These are phyloP conservation scores for Sisor rabdophorus DNA, from an alignment of 2,113 vertebrate genomes.

Conservation along the genomic window DNA sequence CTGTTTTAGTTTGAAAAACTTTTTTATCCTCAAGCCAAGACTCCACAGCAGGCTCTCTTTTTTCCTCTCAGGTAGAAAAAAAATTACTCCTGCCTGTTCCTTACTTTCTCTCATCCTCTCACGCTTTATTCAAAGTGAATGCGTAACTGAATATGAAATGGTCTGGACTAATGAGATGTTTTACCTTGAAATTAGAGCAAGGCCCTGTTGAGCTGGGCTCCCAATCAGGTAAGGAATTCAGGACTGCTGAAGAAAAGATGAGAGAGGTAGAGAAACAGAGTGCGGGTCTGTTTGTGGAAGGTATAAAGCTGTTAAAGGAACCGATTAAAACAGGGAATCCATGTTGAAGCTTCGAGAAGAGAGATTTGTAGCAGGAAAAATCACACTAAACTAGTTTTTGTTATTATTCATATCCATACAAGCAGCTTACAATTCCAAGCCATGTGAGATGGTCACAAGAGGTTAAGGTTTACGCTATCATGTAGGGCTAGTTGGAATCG, in stretches of 20 bases:
- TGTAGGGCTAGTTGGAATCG: constrained; percentile 28
- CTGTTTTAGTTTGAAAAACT: constrained; percentile 53
- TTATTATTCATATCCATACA: constrained; percentile 49
- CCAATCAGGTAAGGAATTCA: constrained; percentile 49
- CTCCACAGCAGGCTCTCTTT: constrained; percentile 60
- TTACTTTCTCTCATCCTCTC: constrained; percentile 56
- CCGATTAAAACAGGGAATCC: constrained; percentile 53
- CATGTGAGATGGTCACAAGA: constrained; percentile 49
- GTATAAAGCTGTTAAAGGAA: constrained; percentile 43
- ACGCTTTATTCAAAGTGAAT: constrained; percentile 73
- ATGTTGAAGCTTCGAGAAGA: constrained; percentile 55
- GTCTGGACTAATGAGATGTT: constrained; percentile 73
- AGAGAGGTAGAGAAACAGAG: constrained; percentile 52
- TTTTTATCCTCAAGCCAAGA: constrained; percentile 63
- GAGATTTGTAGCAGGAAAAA: constrained; percentile 51
- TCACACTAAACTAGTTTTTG: constrained; percentile 47
- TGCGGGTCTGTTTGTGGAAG: constrained; percentile 51
- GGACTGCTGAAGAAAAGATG: constrained; percentile 46
- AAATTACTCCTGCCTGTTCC: constrained; percentile 45
- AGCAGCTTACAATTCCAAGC: constrained; percentile 45
- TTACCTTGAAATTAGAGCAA: constrained; percentile 72
- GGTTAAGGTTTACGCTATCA: constrained; percentile 61
- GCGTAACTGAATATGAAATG: constrained; percentile 73
- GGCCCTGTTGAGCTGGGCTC: constrained; percentile 58
- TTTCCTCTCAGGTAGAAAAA: constrained; percentile 44